Percentiles rank a stretch among this genome's conserved stretches.
Evolutionary conservation across 2,888 invertebrate species (phyloP).

Genomic region (Cephus sareptanus): DNA sequence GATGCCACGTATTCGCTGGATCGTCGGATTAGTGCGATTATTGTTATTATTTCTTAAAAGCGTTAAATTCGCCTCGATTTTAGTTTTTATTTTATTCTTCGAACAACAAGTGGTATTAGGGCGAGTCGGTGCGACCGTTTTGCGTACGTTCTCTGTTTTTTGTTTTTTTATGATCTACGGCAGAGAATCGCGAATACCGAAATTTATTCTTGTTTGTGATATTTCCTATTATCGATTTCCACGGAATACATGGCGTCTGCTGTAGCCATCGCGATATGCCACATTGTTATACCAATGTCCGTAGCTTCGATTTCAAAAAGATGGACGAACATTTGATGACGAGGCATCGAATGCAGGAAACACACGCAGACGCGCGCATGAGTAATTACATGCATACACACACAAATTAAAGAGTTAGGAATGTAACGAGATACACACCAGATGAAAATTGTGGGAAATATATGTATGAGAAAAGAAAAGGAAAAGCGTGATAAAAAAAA

Average conservation of each 20-base stretch:
- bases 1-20: slow-evolving; percentile 28
- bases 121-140: not conserved
- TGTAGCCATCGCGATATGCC: not conserved
- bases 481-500: slow-evolving; percentile 23
- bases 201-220: not conserved
- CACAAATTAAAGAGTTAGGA: not conserved
- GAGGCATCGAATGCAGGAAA: not conserved
- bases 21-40: not conserved
- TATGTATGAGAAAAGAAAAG: slow-evolving; percentile 1
- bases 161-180: not conserved
- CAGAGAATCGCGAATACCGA: not conserved
- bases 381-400: not conserved
- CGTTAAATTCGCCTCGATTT: not conserved
- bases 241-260: not conserved
- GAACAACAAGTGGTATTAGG: not conserved
- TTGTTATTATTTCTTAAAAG: not conserved
- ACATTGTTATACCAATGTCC: not conserved
- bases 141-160: not conserved
- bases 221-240: not conserved
- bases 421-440: not conserved
- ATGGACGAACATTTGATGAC: not conserved
- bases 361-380: not conserved
- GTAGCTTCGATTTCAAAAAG: not conserved
- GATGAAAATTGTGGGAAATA: not conserved
- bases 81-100: not conserved